Conservation (phyloP, 2,113 vertebrate genomes). For the Australoheros scitulus region DNA sequence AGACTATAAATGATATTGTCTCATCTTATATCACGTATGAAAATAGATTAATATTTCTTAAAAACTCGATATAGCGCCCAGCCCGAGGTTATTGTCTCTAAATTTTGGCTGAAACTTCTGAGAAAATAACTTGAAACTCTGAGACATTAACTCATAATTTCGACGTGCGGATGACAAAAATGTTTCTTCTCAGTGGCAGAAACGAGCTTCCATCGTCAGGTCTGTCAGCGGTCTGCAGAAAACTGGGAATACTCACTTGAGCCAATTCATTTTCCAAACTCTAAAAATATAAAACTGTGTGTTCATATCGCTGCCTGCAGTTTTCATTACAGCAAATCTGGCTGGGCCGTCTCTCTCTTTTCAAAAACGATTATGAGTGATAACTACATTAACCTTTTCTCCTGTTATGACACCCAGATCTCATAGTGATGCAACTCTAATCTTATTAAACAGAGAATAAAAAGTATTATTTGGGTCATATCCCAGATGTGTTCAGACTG, state of each 20-base stretch:
- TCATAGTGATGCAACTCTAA: neutral
- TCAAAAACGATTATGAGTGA: neutral
- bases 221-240: neutral
- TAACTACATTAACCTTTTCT: neutral
- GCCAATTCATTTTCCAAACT: neutral
- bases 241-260: neutral
- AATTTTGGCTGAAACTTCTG: neutral
- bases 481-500: neutral
- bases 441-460: neutral
- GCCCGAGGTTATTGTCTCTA: neutral
- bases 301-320: fast-evolving
- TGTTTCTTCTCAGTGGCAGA: neutral
- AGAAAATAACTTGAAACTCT: neutral
- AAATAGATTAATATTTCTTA: too few relatives aligned
- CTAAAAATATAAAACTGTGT: neutral
- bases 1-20: too few relatives aligned
- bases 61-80: too few relatives aligned
- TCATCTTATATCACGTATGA: too few relatives aligned
- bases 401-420: neutral
- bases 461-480: neutral
- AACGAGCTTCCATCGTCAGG: neutral
- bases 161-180: too few relatives aligned
- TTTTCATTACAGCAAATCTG: neutral
- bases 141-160: neutral
- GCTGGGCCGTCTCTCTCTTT: neutral